Evolutionary conservation across 2,888 invertebrate genomes (phyloP).

Genomic region (Andrena marginata): DNA sequence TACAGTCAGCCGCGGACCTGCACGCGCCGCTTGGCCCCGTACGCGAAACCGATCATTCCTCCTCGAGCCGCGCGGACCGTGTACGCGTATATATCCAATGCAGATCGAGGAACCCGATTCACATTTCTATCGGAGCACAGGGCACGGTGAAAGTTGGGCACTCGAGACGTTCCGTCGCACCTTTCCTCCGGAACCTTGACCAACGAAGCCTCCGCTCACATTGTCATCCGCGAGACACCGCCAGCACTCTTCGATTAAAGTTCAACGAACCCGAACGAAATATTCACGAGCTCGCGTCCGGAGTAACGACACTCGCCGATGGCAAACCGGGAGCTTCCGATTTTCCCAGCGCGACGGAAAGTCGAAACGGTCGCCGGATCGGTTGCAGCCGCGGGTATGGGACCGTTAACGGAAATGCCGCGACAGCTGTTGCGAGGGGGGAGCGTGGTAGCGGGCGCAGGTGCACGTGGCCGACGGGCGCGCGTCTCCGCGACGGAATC

Average conservation of each 20-base stretch:
- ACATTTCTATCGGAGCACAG: constrained; percentile 10
- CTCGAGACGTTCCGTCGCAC: background rate
- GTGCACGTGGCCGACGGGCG: constrained; percentile 48
- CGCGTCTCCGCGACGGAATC: constrained; percentile 19
- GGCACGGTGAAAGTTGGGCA: constrained; percentile 30
- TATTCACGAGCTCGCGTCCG: background rate
- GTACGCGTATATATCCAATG: background rate
- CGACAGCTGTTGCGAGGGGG: constrained; percentile 55
- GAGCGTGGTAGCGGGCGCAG: constrained; percentile 11
- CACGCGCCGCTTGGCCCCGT: background rate
- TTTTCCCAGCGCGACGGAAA: no score
- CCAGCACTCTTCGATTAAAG: background rate
- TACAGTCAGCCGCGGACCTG: constrained; percentile 7
- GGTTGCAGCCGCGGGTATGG: background rate
- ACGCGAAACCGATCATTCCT: background rate
- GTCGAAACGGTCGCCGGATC: background rate
- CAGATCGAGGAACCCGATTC: constrained; percentile 7
- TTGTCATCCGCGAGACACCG: background rate
- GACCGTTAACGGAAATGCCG: constrained; percentile 5
- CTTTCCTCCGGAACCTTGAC: constrained; percentile 37
- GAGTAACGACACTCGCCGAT: background rate
- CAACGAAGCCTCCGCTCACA: constrained; percentile 9
- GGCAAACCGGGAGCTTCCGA: background rate
- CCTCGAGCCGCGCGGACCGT: background rate
- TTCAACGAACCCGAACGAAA: background rate